These are phyloP conservation scores for Oenanthe oenanthe DNA, from an alignment of 2,113 vertebrate genomes.

Conservation along the genomic window DNA sequence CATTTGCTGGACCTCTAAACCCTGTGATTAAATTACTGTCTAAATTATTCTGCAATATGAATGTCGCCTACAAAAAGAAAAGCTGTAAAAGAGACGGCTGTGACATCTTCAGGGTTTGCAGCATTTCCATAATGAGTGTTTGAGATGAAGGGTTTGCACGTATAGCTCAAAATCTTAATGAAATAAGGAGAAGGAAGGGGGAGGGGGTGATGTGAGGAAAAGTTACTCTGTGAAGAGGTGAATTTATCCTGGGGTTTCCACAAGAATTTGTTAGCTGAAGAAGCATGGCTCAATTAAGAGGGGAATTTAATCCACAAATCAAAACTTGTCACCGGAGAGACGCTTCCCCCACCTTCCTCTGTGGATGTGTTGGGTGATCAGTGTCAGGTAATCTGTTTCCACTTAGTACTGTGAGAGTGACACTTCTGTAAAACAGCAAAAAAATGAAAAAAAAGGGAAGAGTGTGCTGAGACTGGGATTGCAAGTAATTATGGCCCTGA, in stretches of 20 bases:
- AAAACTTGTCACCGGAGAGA: background rate
- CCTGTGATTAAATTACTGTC: slow-evolving; percentile 71
- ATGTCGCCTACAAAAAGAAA: slow-evolving; percentile 34
- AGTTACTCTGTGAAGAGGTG: background rate
- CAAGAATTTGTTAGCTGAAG: background rate
- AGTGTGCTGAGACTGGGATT: background rate
- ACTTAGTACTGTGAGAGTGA: background rate
- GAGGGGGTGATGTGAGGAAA: background rate
- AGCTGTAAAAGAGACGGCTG: slow-evolving; percentile 39
- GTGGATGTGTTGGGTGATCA: background rate
- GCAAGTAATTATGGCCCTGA: background rate
- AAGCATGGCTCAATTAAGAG: background rate
- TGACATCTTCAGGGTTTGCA: slow-evolving; percentile 45
- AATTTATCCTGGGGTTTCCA: background rate
- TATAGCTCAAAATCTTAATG: slow-evolving; percentile 17
- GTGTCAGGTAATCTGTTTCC: slow-evolving; percentile 18
- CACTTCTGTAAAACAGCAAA: background rate
- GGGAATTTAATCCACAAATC: slow-evolving; percentile 8
- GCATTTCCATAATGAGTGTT: slow-evolving; percentile 36
- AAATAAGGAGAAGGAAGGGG: background rate
- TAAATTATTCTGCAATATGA: slow-evolving; percentile 66
- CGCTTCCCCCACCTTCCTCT: background rate
- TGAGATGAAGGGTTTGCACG: background rate
- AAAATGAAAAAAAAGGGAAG: background rate
- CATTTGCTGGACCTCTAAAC: slow-evolving; percentile 74